Evolutionary conservation across 2,113 vertebrate genomes (phyloP).

Genomic region (Toxostoma redivivum): DNA sequence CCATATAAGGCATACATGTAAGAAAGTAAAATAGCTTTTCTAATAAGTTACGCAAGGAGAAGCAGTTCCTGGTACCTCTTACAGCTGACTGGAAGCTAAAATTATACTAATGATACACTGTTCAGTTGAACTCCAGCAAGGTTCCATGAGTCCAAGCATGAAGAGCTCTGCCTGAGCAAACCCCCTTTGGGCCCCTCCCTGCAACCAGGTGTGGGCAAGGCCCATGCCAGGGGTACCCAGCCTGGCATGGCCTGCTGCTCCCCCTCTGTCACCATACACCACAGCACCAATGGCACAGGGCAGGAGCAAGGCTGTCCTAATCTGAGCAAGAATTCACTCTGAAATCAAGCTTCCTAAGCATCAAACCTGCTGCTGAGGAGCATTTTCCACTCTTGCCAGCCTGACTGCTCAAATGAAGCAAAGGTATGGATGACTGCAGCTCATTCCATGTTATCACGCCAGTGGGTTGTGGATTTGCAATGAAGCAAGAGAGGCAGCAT

Average conservation of each 20-base stretch:
- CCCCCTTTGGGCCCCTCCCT: rapidly evolving
- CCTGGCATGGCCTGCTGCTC: not conserved
- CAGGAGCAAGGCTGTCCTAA: not conserved
- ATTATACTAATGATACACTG: not conserved
- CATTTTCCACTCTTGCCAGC: not conserved
- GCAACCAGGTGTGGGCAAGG: rapidly evolving
- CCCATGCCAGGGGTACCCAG: not conserved
- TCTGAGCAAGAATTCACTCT: rapidly evolving
- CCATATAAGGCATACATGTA: not conserved
- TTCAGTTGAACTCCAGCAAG: not conserved
- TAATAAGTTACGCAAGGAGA: not conserved
- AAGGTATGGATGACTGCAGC: not conserved
- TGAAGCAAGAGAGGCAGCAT: not conserved
- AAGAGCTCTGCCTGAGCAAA: not conserved
- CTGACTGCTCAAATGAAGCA: constrained; percentile 7
- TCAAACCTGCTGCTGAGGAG: not conserved
- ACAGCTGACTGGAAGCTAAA: not conserved
- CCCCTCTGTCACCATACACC: not conserved
- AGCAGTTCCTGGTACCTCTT: not conserved
- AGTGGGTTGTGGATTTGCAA: not conserved
- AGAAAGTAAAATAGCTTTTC: constrained; percentile 3
- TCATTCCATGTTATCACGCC: not conserved
- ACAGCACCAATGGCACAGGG: rapidly evolving
- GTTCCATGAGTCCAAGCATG: not conserved
- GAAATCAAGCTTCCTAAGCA: not conserved